Evolutionary conservation across 2,888 invertebrate species (phyloP).

Genomic region (Ctenicera cuprea): DNA sequence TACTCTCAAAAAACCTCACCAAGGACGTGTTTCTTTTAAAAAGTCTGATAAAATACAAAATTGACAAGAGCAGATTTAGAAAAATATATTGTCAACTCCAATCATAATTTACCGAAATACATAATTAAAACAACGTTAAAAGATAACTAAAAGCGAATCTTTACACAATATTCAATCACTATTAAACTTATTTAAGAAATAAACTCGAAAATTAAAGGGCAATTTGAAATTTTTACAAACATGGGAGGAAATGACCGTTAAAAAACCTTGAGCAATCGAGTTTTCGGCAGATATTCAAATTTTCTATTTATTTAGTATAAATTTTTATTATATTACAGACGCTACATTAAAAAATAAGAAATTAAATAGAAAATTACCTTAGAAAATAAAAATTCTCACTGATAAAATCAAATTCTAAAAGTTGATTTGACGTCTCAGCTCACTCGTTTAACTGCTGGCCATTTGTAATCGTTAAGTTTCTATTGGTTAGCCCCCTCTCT

Average conservation of each 20-base stretch:
- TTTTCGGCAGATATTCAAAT: neutral
- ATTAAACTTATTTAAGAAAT: too few species aligned
- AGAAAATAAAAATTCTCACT: conserved; percentile 22
- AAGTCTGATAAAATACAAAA: too few species aligned
- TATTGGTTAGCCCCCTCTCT: conserved; percentile 10
- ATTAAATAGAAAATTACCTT: neutral
- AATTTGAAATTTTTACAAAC: neutral
- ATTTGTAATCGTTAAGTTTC: neutral
- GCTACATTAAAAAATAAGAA: neutral
- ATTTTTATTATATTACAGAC: neutral
- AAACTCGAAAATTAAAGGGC: neutral
- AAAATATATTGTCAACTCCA: too few species aligned
- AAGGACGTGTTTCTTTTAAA: too few species aligned
- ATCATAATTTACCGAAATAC: too few species aligned
- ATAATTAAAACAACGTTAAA: neutral
- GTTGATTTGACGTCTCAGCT: conserved; percentile 20
- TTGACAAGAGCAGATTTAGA: too few species aligned
- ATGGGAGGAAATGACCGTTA: neutral
- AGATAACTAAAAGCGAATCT: neutral
- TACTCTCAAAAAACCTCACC: too few species aligned
- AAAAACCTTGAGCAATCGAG: neutral
- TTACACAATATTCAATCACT: too few species aligned
- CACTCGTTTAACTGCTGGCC: conserved; percentile 24
- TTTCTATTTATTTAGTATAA: neutral
- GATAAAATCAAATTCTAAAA: conserved; percentile 18